Evolutionary conservation across 2,113 vertebrate species (phyloP).

Genomic region (Grantiella picta): DNA sequence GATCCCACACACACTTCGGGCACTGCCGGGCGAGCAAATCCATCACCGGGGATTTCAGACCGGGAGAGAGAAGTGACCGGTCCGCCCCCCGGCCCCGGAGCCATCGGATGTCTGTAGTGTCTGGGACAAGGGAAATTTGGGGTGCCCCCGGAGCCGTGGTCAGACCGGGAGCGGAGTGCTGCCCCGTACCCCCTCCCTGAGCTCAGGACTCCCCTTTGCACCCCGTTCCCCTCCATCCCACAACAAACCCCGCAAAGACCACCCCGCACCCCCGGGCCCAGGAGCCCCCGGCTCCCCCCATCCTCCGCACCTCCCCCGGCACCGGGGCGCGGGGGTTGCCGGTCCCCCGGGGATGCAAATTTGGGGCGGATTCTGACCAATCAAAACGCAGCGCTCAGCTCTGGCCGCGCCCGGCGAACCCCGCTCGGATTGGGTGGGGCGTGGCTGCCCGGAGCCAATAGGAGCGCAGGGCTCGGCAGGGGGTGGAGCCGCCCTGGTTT

Average conservation of each 20-base stretch:
- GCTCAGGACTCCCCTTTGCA: no score
- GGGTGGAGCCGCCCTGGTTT: background rate
- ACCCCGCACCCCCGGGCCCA: background rate
- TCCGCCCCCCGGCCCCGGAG: background rate
- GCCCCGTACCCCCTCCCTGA: background rate
- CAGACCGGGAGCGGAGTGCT: background rate
- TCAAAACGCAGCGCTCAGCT: background rate
- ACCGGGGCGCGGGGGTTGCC: background rate
- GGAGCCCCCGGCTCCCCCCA: background rate
- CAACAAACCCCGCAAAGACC: background rate
- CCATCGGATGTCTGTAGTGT: no score
- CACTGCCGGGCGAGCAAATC: background rate
- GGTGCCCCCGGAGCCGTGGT: background rate
- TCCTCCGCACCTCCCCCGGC: background rate
- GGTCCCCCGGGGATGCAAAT: rapidly evolving
- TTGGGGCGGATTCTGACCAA: background rate
- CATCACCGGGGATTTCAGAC: background rate
- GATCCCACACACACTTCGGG: background rate
- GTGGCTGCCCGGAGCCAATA: background rate
- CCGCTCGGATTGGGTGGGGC: background rate
- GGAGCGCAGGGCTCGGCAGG: rapidly evolving
- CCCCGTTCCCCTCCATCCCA: no score
- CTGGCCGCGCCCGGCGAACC: rapidly evolving
- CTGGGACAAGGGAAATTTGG: background rate
- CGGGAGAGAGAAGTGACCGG: rapidly evolving